phyloP scores from a whole-genome alignment of 2,113 vertebrate genomes.

The Pterophyllum scalare region DNA sequence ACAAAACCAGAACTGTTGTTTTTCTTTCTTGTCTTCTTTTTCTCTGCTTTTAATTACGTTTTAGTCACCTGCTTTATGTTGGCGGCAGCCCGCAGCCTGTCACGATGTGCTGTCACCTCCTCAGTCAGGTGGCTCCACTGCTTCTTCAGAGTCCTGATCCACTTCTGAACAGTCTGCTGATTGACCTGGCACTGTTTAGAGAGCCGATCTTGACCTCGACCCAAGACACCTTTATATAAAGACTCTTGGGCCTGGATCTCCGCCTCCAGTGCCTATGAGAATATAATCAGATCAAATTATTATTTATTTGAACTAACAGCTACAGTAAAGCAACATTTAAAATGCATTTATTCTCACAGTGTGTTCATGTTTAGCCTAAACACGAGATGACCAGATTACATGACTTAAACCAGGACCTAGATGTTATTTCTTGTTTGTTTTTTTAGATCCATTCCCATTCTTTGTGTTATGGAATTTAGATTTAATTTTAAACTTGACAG shows the following conservation, averaged over 20 bases:
- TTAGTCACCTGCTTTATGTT: slow-evolving; percentile 65
- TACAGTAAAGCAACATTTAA: neutral
- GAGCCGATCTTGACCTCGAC: slow-evolving; percentile 81
- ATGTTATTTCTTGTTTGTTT: neutral
- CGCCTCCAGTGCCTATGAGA: slow-evolving; percentile 81
- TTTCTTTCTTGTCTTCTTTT: neutral
- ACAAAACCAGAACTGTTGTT: neutral
- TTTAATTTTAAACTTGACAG: neutral
- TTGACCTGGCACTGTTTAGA: slow-evolving; percentile 42
- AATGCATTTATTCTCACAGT: neutral
- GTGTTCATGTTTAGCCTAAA: neutral
- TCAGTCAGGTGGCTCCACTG: slow-evolving; percentile 84
- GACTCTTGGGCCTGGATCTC: slow-evolving; percentile 84
- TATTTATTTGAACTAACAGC: neutral
- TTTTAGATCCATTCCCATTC: neutral
- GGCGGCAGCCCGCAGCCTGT: slow-evolving; percentile 81
- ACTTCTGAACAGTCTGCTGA: slow-evolving; percentile 76
- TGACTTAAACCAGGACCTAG: neutral
- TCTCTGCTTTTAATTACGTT: neutral
- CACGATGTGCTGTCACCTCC: slow-evolving; percentile 62
- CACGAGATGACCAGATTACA: neutral
- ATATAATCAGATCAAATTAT: neutral
- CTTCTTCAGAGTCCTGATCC: slow-evolving; percentile 79
- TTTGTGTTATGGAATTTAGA: neutral
- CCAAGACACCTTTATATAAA: slow-evolving; percentile 77